A percentile compares a stretch with the other conserved stretches of the same genome.
Conservation (phyloP, 1,140 invertebrate species). For the Lasioglossum albipes region DNA sequence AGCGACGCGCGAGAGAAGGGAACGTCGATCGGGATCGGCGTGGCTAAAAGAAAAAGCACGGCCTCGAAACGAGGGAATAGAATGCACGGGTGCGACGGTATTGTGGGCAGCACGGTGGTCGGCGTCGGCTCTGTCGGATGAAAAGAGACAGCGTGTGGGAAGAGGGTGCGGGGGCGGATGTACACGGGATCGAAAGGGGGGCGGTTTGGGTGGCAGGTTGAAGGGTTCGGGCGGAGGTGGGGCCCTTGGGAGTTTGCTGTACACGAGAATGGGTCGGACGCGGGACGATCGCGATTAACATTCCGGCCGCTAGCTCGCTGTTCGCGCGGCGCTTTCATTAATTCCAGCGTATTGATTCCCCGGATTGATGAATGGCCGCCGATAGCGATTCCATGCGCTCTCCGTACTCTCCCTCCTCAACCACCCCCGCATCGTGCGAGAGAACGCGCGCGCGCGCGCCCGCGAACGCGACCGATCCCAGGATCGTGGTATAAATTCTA, state of each 20-base stretch:
- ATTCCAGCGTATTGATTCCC: conserved; percentile 81
- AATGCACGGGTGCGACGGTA: conserved; percentile 42
- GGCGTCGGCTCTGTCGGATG: conserved; percentile 56
- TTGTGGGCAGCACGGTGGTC: conserved; percentile 37
- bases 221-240: conserved; percentile 54
- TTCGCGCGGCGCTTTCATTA: conserved; percentile 81
- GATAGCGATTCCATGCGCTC: conserved; percentile 79
- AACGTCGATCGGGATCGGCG: background rate
- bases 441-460: background rate
- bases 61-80: conserved; percentile 47
- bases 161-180: conserved; percentile 43
- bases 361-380: conserved; percentile 81
- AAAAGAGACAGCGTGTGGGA: conserved; percentile 17
- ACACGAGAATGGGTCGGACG: conserved; percentile 75
- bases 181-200: conserved; percentile 36
- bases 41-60: background rate
- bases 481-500: conserved; percentile 73
- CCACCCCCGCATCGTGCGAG: conserved; percentile 37
- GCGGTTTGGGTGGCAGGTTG: conserved; percentile 27
- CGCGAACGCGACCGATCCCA: background rate
- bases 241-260: conserved; percentile 77
- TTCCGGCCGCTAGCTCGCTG: conserved; percentile 80
- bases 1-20: background rate
- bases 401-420: conserved; percentile 62
- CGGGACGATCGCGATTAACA: conserved; percentile 81